Evolutionary conservation across 2,113 vertebrate species (phyloP), one percentile per base, ranked within the genome.

Genomic region (Pachycephala philippinensis): DNA sequence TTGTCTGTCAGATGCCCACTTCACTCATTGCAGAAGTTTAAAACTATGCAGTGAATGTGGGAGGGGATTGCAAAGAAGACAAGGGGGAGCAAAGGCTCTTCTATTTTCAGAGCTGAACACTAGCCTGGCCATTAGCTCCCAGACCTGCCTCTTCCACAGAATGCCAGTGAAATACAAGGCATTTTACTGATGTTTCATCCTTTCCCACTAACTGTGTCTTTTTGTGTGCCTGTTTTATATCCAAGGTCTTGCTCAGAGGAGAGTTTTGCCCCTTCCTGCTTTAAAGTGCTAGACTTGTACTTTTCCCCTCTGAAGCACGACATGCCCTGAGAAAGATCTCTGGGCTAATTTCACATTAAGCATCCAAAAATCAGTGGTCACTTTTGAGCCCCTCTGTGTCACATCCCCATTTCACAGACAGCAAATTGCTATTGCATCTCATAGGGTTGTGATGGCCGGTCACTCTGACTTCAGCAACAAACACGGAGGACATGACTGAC

Each of bases 1-100:
- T 28, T 85, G 86, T 69, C 96, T 54, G 59, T 96, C 95, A 97
- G 85, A 92, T 96, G 96, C 88, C 75, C 79, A 83, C 79, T 96
- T 96, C 95, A 96, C 85, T 96, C 96, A 96, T 3, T 76, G 86
- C 92, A 95, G 86, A 88, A 93, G 71, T 95, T 45, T 77, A 71
- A 93, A 96, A 95, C 86, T 95, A 95, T 95, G 94, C 68, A 70
- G 59, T 92, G 94, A 96, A 97, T 90, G 94, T 92, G 92, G 92
- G 96, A 94, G 90, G 81, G 83, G 85, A 96, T 2, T 80, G 85
- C 59, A 90, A 69, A 63, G 50, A 94, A 86, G 71, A 93, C 17
- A 3, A 39, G 27, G 27, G 56, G 63, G 31, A 82, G 44, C 9
- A 2, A 90, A 93, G 66, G 68, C 76, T 90, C 79, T 92, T 93